Conservation (phyloP, 2,113 vertebrate genomes). For the Brachypodius melanocephalos region DNA sequence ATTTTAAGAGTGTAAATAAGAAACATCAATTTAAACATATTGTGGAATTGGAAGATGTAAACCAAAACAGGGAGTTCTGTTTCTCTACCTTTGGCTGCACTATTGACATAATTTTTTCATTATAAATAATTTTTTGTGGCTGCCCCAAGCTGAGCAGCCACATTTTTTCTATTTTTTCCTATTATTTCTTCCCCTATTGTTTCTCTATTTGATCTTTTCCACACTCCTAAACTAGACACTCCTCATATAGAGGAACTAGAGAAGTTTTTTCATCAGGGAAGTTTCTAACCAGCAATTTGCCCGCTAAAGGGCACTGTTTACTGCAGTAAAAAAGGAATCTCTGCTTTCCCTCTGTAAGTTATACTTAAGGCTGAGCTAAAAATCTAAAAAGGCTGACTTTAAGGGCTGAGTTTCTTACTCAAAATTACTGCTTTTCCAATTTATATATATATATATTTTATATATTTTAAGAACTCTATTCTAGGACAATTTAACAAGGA, state of each 20-base stretch:
- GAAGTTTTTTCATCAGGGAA: background rate
- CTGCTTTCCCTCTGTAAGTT: background rate
- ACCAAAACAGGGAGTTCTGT: background rate
- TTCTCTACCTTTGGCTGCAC: background rate
- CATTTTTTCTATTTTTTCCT: background rate
- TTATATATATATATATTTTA: background rate
- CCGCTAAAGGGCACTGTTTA: background rate
- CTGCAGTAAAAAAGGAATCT: background rate
- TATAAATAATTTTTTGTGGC: background rate
- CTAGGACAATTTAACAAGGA: background rate
- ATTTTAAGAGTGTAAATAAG: background rate
- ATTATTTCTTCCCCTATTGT: background rate
- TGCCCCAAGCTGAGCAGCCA: background rate
- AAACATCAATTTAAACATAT: background rate
- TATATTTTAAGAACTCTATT: background rate
- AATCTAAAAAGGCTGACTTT: background rate
- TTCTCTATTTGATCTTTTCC: background rate
- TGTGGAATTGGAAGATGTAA: background rate
- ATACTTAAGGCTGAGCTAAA: background rate
- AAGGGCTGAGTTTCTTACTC: background rate
- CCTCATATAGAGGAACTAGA: background rate
- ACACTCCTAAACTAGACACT: background rate
- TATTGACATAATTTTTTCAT: background rate
- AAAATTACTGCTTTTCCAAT: background rate
- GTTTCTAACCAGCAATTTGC: slow-evolving; percentile 14